Conservation (phyloP, 2,113 vertebrate species). For the Clarias macrocephalus region DNA sequence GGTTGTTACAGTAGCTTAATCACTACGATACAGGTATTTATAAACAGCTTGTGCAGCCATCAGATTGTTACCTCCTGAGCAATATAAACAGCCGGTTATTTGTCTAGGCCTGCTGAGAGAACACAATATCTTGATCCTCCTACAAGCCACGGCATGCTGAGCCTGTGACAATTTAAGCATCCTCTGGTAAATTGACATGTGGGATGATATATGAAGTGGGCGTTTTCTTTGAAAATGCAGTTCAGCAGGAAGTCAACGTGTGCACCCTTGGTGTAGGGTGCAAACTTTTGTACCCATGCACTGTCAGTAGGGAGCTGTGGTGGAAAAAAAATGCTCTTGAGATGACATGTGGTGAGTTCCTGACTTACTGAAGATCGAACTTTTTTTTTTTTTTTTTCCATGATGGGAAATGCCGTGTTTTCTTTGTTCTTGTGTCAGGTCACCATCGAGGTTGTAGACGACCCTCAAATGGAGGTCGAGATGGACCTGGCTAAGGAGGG, state of each 20-base stretch:
- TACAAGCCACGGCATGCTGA: slow-evolving; percentile 39
- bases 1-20: slow-evolving; percentile 45
- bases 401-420: background rate
- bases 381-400: background rate
- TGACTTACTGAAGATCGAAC: background rate
- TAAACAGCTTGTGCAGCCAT: slow-evolving; percentile 61
- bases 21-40: slow-evolving; percentile 47
- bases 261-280: background rate
- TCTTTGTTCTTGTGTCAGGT: slow-evolving; percentile 68
- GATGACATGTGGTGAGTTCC: background rate
- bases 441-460: slow-evolving; percentile 82
- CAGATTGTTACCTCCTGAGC: slow-evolving; percentile 51
- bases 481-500: slow-evolving; percentile 81
- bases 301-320: background rate
- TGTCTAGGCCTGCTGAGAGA: slow-evolving; percentile 53
- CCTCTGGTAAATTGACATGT: background rate
- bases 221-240: background rate
- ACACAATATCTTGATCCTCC: slow-evolving; percentile 42
- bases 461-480: slow-evolving; percentile 81
- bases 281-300: background rate
- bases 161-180: slow-evolving; percentile 34
- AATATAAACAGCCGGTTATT: slow-evolving; percentile 53
- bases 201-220: background rate
- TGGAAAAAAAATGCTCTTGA: background rate
- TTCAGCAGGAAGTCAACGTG: background rate